A percentile compares a stretch with the other conserved stretches of the same genome.
phyloP scores from a whole-genome alignment of 92 coral and sea anemone genomes.

The Metridium senile region DNA sequence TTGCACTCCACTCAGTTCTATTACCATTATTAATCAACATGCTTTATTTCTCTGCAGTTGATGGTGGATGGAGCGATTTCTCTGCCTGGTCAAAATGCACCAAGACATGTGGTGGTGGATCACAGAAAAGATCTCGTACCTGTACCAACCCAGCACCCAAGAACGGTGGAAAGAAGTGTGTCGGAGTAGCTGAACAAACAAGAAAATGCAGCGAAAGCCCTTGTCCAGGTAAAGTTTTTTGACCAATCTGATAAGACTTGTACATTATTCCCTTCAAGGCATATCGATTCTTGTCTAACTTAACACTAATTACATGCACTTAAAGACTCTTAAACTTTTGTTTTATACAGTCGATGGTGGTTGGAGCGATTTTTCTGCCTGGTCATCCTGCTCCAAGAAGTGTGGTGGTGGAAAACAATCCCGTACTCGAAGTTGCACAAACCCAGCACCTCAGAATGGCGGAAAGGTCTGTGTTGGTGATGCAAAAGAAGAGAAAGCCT shows the following conservation, averaged over 20 bases:
- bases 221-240: not conserved
- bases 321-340: no score
- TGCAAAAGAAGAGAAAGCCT: not conserved
- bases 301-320: no score
- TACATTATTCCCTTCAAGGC: no score
- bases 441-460: slow-evolving; percentile 23
- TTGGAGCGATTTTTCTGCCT: slow-evolving; percentile 12
- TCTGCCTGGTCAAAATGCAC: slow-evolving; percentile 24
- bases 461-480: slow-evolving; percentile 23
- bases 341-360: no score
- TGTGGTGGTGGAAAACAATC: slow-evolving; percentile 28
- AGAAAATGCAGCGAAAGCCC: not conserved
- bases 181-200: slow-evolving; percentile 4
- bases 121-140: no score
- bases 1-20: no score
- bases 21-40: not conserved
- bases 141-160: no score
- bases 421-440: slow-evolving; percentile 32
- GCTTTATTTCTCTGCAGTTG: not conserved
- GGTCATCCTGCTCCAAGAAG: slow-evolving; percentile 30
- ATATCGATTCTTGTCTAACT: no score
- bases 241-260: no score
- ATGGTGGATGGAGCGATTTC: slow-evolving; percentile 37
- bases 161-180: slow-evolving; percentile 12
- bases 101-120: slow-evolving; percentile 24